Conservation (phyloP, 2,113 vertebrate species). For the Lipophrys pholis region DNA sequence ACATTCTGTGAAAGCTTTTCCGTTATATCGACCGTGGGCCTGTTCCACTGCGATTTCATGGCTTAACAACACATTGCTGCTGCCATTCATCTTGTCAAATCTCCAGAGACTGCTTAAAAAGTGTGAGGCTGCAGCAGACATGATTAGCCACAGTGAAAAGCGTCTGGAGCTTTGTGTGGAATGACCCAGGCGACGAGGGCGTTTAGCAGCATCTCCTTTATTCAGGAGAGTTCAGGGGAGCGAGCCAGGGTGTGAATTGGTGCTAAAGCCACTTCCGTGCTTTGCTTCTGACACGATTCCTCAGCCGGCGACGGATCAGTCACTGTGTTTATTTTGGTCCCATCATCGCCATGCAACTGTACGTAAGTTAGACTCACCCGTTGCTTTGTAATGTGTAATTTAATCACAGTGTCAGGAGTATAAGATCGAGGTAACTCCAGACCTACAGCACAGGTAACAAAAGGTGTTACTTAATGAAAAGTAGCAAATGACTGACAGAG, state of each 20-base stretch:
- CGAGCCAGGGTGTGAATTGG: constrained; percentile 17
- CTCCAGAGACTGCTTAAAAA: neutral
- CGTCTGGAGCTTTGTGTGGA: neutral
- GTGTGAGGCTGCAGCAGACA: neutral
- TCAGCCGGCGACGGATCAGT: constrained; percentile 2
- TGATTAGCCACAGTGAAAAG: neutral
- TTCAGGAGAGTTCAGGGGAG: neutral
- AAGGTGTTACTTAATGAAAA: constrained; percentile 12
- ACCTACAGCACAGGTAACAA: neutral
- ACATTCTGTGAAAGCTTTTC: too few species aligned
- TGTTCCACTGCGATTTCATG: neutral
- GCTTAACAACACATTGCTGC: neutral
- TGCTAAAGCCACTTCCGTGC: constrained; percentile 14
- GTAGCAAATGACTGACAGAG: neutral
- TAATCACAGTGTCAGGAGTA: too few species aligned
- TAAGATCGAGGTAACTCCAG: neutral
- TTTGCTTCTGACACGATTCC: constrained; percentile 14
- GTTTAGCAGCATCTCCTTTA: neutral
- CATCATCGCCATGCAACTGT: neutral
- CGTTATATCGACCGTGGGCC: neutral
- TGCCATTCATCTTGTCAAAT: neutral
- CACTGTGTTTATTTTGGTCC: constrained; percentile 7
- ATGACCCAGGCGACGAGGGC: neutral
- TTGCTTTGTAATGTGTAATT: too few species aligned
- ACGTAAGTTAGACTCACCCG: too few species aligned